Conservation (phyloP, 2,113 vertebrate genomes). For the Brachypodius melanocephalos region DNA sequence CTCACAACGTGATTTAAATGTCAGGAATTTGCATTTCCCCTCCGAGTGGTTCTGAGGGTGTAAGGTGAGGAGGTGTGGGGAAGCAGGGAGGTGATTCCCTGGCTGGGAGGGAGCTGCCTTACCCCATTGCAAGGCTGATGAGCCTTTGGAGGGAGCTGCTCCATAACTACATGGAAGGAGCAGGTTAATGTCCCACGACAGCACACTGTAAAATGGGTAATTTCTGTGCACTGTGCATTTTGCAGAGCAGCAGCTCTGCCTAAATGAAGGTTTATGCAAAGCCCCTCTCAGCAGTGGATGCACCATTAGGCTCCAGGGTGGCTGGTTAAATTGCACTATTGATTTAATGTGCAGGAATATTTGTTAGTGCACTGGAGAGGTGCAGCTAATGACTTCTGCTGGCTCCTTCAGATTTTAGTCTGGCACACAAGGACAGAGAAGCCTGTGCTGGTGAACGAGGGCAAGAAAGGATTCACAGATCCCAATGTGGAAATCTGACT, state of each 20-base stretch:
- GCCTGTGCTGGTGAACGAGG: constrained; percentile 95
- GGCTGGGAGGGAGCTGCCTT: neutral
- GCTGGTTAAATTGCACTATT: constrained; percentile 29
- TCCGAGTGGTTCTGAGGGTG: neutral
- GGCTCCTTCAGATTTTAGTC: constrained; percentile 87
- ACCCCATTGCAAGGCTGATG: neutral
- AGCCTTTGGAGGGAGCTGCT: neutral
- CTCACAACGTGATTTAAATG: neutral
- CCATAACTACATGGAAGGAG: constrained; percentile 12
- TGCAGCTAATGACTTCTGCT: constrained; percentile 32
- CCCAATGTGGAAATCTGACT: constrained; percentile 94
- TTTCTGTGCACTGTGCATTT: neutral
- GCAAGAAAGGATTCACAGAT: constrained; percentile 98
- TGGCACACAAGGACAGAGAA: constrained; percentile 99
- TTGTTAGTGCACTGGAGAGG: constrained; percentile 6
- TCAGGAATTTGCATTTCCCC: neutral
- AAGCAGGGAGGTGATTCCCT: rapidly evolving
- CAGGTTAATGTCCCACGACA: constrained; percentile 43
- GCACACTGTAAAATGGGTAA: constrained; percentile 18
- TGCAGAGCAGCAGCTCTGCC: neutral
- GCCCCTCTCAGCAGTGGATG: neutral
- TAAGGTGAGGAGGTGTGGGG: rapidly evolving
- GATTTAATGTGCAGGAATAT: constrained; percentile 37
- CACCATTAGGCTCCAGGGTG: constrained; percentile 21
- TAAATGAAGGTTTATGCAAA: constrained; percentile 34